A percentile compares a stretch with the other conserved stretches of the same genome.
Evolutionary conservation across 1,140 invertebrate genomes (phyloP).

Genomic region (Nephila pilipes): DNA sequence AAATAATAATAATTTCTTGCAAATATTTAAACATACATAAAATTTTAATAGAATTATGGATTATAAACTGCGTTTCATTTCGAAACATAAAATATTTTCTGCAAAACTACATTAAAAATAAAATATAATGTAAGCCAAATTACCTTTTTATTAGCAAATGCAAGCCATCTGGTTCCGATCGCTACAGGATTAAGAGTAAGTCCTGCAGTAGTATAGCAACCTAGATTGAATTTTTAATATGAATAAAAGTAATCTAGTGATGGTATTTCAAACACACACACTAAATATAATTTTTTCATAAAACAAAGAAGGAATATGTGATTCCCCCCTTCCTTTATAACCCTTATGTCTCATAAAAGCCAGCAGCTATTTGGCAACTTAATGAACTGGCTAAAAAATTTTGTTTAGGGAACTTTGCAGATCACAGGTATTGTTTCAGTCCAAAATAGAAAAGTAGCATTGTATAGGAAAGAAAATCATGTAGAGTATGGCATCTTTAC

Average conservation of each 20-base stretch:
- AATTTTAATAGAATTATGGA: neutral
- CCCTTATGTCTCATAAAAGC: no score
- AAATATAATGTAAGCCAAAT: conserved; percentile 74
- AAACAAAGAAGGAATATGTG: neutral
- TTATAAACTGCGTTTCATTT: neutral
- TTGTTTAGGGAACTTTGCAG: no score
- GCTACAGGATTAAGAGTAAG: conserved; percentile 93
- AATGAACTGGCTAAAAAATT: no score
- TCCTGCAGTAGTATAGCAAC: conserved; percentile 92
- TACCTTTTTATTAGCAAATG: conserved; percentile 89
- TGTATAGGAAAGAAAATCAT: no score
- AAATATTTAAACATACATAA: neutral
- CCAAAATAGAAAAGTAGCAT: no score
- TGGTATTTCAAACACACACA: no score
- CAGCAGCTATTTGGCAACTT: no score
- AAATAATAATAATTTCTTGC: neutral
- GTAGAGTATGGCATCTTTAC: no score
- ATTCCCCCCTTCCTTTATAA: no score
- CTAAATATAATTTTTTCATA: neutral
- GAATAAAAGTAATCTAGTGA: no score
- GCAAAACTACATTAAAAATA: neutral
- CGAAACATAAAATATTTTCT: neutral
- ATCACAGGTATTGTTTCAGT: no score
- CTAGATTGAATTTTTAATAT: conserved; percentile 77
- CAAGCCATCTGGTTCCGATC: conserved; percentile 87